Percentiles rank a stretch among this genome's conserved stretches.
phyloP scores from a whole-genome alignment of 2,888 invertebrate genomes.

The Bellardia pandia region DNA sequence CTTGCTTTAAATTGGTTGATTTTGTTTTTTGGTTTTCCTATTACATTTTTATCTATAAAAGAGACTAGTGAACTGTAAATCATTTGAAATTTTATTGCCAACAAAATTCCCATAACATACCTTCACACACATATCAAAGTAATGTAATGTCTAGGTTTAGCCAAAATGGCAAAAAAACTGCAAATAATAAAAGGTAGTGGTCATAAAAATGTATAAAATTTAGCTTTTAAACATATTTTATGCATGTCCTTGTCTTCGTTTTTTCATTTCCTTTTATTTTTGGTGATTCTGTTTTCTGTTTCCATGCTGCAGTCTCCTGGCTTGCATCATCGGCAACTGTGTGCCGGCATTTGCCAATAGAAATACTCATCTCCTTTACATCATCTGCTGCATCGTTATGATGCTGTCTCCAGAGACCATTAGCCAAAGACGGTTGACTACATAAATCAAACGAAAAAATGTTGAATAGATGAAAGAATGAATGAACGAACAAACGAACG shows the following conservation, averaged over 20 bases:
- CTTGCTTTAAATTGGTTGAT: constrained; percentile 43
- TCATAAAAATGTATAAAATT: constrained; percentile 50
- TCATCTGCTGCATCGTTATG: constrained; percentile 49
- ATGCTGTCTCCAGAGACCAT: constrained; percentile 66
- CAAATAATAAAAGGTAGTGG: constrained; percentile 35
- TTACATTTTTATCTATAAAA: constrained; percentile 3
- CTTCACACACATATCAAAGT: background rate
- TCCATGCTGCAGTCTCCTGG: constrained; percentile 12
- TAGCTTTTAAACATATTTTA: constrained; percentile 54
- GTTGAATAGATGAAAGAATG: constrained; percentile 2
- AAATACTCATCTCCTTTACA: background rate
- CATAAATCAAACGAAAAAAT: constrained; percentile 70
- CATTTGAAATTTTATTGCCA: constrained; percentile 54
- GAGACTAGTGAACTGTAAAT: constrained; percentile 40
- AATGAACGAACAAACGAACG: constrained; percentile 31
- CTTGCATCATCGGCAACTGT: constrained; percentile 39
- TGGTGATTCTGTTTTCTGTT: background rate
- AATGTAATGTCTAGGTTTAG: background rate
- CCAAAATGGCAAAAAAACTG: background rate
- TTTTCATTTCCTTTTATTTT: constrained; percentile 13
- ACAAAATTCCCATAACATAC: constrained; percentile 19
- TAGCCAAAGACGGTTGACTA: constrained; percentile 69
- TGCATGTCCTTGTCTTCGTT: constrained; percentile 36
- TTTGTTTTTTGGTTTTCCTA: background rate
- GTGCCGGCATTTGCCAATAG: constrained; percentile 18